These are phyloP conservation scores for Himantopus leucocephalus DNA, from an alignment of 2,113 vertebrate genomes.

Conservation along the genomic window DNA sequence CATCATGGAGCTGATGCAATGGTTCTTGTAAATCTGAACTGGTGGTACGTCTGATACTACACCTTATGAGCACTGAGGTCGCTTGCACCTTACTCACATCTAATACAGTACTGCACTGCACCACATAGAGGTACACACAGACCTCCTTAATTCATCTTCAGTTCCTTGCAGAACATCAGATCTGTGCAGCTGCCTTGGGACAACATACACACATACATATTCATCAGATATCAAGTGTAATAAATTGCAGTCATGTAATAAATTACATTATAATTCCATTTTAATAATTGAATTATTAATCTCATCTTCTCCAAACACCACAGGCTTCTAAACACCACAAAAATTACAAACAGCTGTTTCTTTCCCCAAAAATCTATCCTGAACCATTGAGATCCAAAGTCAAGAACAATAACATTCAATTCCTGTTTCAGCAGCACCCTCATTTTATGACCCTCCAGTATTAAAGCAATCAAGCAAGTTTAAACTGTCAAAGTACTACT, in stretches of 20 bases:
- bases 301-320: neutral
- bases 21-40: neutral
- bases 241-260: neutral
- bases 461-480: neutral
- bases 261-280: neutral
- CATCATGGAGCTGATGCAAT: neutral
- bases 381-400: neutral
- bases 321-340: neutral
- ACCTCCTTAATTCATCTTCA: neutral
- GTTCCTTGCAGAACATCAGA: neutral
- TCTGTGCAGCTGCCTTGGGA: neutral
- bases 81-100: neutral
- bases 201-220: neutral
- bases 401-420: neutral
- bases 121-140: neutral
- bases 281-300: neutral
- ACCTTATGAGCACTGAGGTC: neutral
- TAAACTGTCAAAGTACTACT: neutral
- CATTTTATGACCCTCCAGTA: neutral
- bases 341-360: neutral
- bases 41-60: too few relatives aligned
- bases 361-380: neutral
- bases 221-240: neutral
- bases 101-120: neutral
- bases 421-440: neutral